Conservation (phyloP, 2,888 invertebrate species). For the Ramazzottius varieornatus region DNA sequence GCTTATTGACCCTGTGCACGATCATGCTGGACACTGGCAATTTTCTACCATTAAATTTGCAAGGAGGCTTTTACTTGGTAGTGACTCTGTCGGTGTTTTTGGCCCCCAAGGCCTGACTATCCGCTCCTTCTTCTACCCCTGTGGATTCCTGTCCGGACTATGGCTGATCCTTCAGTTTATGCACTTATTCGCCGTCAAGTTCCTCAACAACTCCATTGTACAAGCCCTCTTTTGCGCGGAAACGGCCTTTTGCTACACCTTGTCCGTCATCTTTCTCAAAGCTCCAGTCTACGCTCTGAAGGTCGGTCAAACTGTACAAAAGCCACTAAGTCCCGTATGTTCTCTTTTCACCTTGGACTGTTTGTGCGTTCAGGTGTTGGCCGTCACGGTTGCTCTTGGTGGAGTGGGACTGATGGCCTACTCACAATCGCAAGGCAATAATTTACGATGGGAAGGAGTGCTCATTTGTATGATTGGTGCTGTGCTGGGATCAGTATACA, state of each 20-base stretch:
- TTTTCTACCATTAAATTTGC: too few relatives aligned
- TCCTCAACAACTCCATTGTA: constrained; percentile 3
- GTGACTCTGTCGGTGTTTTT: neutral
- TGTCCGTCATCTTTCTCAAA: neutral
- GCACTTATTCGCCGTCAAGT: neutral
- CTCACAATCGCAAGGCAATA: neutral
- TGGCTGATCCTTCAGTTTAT: neutral
- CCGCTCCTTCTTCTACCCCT: neutral
- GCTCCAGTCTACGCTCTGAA: neutral
- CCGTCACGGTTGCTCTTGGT: neutral
- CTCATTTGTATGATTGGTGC: neutral
- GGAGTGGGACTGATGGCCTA: neutral
- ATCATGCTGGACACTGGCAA: too few relatives aligned
- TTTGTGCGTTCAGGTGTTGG: neutral
- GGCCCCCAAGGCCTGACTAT: neutral
- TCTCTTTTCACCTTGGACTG: neutral
- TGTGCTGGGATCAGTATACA: neutral
- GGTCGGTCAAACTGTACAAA: neutral
- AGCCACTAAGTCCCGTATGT: neutral
- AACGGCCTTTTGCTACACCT: neutral
- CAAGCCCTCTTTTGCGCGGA: neutral
- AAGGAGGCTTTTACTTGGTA: neutral
- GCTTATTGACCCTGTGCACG: too few relatives aligned
- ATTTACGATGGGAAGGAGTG: neutral
- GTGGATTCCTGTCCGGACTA: neutral